Percentiles rank a stretch among this genome's conserved stretches.
phyloP scores from a whole-genome alignment of 2,797 vertebrate genomes.

The Mormyrops attenuatus region DNA sequence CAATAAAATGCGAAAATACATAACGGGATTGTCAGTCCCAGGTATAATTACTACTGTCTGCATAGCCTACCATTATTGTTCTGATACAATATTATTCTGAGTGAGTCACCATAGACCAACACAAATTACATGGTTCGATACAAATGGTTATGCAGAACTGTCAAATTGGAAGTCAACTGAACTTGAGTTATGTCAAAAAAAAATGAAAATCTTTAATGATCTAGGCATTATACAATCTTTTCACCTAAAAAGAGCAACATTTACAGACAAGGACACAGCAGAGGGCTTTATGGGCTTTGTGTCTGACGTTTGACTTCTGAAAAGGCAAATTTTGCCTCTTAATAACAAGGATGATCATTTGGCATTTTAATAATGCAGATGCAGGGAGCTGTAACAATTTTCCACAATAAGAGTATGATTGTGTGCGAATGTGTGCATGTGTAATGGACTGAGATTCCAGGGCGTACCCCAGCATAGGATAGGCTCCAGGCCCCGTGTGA shows the following conservation, averaged over 20 bases:
- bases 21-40: not conserved
- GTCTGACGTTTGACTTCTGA: not conserved
- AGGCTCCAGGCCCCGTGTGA: not conserved
- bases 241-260: not conserved
- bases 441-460: not conserved
- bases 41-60: conserved; percentile 1
- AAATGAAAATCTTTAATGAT: not conserved
- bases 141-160: conserved; percentile 27
- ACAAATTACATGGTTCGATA: conserved; percentile 10
- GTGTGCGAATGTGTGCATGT: not conserved
- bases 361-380: not conserved
- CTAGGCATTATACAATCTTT: not conserved
- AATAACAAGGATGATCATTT: not conserved
- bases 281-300: not conserved
- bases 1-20: not conserved
- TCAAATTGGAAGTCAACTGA: not conserved
- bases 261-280: not conserved
- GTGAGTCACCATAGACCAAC: not conserved
- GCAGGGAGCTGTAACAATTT: not conserved
- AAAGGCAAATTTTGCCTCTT: not conserved
- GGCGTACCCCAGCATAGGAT: not conserved
- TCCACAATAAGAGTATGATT: not conserved
- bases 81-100: conserved; percentile 6
- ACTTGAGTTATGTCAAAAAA: not conserved
- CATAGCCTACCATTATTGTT: not conserved